Evolutionary conservation across 2,113 vertebrate species (phyloP).

Genomic region (Archilochus colubris): DNA sequence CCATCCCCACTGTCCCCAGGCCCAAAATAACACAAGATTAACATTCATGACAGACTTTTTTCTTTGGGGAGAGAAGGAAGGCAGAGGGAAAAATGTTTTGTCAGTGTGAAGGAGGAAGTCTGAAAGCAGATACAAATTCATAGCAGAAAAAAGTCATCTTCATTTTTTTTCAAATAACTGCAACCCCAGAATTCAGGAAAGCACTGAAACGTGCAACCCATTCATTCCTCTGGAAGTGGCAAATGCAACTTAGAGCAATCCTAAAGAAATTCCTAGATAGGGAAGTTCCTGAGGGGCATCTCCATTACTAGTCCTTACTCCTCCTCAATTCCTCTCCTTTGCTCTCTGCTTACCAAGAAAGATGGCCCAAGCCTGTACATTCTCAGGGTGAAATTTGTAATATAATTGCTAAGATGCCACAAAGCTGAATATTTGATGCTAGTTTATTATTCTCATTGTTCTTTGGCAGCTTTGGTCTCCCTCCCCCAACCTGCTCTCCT

Average conservation of each 20-base stretch:
- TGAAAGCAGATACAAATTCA: not conserved
- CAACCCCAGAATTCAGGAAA: not conserved
- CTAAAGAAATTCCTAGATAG: not conserved
- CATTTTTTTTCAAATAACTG: not conserved
- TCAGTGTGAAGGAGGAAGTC: not conserved
- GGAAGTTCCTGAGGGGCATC: not conserved
- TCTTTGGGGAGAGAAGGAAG: not conserved
- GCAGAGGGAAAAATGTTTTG: not conserved
- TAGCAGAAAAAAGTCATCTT: not conserved
- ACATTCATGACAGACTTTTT: not conserved
- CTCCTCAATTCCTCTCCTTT: not conserved
- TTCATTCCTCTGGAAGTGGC: not conserved
- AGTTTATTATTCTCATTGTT: constrained; percentile 11
- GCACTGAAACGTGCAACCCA: not conserved
- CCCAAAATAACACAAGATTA: not conserved
- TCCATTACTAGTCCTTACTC: not conserved
- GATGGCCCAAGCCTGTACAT: not conserved
- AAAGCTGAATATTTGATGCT: constrained; percentile 16
- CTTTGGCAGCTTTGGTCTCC: not conserved
- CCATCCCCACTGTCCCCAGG: not conserved
- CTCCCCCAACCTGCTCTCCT: not conserved
- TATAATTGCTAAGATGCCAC: not conserved
- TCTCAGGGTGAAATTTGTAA: not conserved
- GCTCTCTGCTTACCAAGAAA: not conserved
- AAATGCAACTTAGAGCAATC: not conserved